Percentiles rank a stretch among this genome's conserved stretches.
phyloP scores from a whole-genome alignment of 2,113 vertebrate species.

The Pteropus alecto region DNA sequence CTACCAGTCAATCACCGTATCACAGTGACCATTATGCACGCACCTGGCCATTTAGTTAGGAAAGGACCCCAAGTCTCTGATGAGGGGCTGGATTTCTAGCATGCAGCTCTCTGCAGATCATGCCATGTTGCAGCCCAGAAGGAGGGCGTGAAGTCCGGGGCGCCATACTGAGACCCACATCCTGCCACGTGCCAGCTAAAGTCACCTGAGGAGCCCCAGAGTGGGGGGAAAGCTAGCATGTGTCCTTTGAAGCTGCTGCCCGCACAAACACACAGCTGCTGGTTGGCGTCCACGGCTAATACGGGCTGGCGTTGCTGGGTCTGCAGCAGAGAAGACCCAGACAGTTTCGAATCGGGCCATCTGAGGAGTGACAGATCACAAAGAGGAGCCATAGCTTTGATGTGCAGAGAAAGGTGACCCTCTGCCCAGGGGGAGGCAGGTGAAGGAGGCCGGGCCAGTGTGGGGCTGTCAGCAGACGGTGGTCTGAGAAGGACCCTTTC shows the following conservation, averaged over 20 bases:
- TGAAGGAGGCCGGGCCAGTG: background rate
- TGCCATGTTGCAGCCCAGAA: rapidly evolving
- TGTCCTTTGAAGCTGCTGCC: background rate
- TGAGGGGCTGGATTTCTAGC: background rate
- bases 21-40: too few species aligned
- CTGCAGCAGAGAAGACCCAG: rapidly evolving
- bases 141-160: background rate
- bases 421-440: background rate
- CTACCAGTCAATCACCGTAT: background rate
- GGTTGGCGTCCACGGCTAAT: background rate
- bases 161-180: too few species aligned
- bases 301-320: background rate
- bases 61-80: background rate
- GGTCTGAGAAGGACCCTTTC: background rate
- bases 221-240: background rate
- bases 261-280: too few species aligned
- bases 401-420: rapidly evolving
- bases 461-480: rapidly evolving
- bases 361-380: rapidly evolving
- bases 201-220: too few species aligned
- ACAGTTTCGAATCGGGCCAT: rapidly evolving
- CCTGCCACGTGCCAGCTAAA: rapidly evolving
- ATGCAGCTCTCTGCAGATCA: rapidly evolving
- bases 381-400: background rate
- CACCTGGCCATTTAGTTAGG: background rate